phyloP scores from a whole-genome alignment of 2,113 vertebrate species.

The Aptenodytes forsteri region DNA sequence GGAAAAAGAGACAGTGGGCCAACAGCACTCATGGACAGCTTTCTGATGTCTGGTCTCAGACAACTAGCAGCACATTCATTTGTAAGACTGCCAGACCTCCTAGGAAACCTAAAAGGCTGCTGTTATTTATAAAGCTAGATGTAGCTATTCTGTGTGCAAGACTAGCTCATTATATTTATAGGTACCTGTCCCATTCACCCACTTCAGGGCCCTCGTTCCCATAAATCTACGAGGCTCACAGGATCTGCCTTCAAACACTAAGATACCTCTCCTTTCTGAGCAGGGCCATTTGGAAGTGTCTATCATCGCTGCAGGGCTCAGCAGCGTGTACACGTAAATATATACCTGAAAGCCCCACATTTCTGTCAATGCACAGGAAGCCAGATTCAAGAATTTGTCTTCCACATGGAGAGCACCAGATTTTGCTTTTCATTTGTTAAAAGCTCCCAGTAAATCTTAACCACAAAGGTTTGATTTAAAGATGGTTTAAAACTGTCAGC shows the following conservation, averaged over 20 bases:
- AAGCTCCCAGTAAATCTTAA: slow-evolving; percentile 7
- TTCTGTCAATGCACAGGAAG: background rate
- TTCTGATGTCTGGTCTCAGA: slow-evolving; percentile 29
- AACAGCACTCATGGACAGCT: slow-evolving; percentile 14
- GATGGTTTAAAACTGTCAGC: slow-evolving; percentile 26
- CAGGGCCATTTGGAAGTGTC: background rate
- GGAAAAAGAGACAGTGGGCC: background rate
- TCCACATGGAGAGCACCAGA: background rate
- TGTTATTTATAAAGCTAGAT: slow-evolving; percentile 48
- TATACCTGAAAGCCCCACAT: background rate
- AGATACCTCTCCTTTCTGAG: background rate
- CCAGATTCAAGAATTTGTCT: background rate
- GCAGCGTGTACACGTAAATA: background rate
- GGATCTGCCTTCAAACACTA: background rate
- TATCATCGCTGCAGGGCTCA: background rate
- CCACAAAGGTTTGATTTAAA: slow-evolving; percentile 9
- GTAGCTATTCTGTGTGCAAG: background rate
- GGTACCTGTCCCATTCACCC: slow-evolving; percentile 39
- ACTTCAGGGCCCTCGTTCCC: background rate
- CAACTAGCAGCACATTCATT: slow-evolving; percentile 22
- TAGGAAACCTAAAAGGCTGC: slow-evolving; percentile 43
- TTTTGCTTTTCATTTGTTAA: slow-evolving; percentile 24
- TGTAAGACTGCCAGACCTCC: slow-evolving; percentile 53
- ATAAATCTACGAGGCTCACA: background rate
- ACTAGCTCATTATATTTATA: slow-evolving; percentile 4